phyloP scores from a whole-genome alignment of 2,113 vertebrate genomes.

The Microcebus tavaratra region DNA sequence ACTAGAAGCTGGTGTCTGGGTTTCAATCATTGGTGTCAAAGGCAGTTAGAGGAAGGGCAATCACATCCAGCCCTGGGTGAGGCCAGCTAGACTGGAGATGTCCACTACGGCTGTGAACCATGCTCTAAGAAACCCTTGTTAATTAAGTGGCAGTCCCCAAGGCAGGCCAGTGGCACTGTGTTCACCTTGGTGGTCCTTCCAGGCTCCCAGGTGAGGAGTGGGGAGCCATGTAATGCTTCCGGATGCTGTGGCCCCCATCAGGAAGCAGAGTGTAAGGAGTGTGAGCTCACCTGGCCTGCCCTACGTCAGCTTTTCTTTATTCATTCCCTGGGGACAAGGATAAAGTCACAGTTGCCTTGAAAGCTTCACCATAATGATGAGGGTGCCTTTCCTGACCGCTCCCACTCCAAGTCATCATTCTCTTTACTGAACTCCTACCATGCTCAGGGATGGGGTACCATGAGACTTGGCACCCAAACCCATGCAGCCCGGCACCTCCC shows the following conservation, averaged over 20 bases:
- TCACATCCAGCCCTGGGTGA: too few species aligned
- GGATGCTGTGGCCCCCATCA: neutral
- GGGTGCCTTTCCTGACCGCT: neutral
- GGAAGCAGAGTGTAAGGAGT: neutral
- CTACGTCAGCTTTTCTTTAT: neutral
- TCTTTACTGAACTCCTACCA: neutral
- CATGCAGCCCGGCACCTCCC: neutral
- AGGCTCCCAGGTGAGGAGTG: neutral
- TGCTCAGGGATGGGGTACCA: neutral
- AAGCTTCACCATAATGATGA: neutral
- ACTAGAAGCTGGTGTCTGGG: neutral
- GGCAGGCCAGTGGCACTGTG: neutral
- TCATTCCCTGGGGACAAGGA: neutral
- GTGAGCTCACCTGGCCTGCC: neutral
- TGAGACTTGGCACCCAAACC: neutral
- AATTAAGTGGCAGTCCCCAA: neutral
- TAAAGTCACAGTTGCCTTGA: neutral
- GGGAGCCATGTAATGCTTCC: neutral
- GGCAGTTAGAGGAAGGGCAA: neutral
- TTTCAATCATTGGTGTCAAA: neutral
- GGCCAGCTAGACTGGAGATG: neutral
- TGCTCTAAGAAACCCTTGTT: neutral
- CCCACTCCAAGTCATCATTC: neutral
- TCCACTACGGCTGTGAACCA: neutral
- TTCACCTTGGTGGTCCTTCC: fast-evolving